Evolutionary conservation across 2,113 vertebrate genomes (phyloP), one percentile per base, ranked within the genome.

Genomic region (Piaya cayana): DNA sequence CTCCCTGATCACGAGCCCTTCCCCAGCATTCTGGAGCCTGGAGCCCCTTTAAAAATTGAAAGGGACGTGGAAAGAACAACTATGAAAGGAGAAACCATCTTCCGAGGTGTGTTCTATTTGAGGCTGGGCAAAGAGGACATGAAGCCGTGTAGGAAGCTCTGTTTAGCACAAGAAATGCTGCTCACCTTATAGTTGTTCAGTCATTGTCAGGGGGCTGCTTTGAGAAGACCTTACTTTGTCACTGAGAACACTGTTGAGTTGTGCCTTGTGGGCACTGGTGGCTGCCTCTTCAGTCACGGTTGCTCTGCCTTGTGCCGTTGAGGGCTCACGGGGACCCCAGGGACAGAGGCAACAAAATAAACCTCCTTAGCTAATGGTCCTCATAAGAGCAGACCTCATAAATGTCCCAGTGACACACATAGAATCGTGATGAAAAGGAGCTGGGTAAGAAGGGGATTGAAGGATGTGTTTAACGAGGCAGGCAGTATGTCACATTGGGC

Each of bases 271-370:
- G 1, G 4, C 55, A 3, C 1, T 0, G 52, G 81, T 58, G 32
- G 30, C 75, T 0, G 4, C 49, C 53, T 53, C 52, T 50, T 69
- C 74, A 13, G 62, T 52, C 69, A 11, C 0, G 43, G 26, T 80
- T 59, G 53, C 86, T 92, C 88, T 79, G 88, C 70, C 65, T 56
- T 18, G 26, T 29, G 70, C 13, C 1, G 4, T 8, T 10, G 11
- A 29, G 20, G 53, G 74, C 65, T 93, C 70, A 20, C 17, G 18
- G 70, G 43, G 53, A 69, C 70, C 65, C 42, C 2, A 2, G 60
- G 60, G 74, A 90, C 8, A 25, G 52, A 87, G 70, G 74, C 74
- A 70, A 71, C 85, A 79, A 63, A 94, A 92, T 59, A 88, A 90
- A 93, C 70, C 79, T 52, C 18, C 79, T 47, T 80, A 82, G 85